phyloP scores from a whole-genome alignment of 2,797 vertebrate species.

The Pipistrellus nathusii region DNA sequence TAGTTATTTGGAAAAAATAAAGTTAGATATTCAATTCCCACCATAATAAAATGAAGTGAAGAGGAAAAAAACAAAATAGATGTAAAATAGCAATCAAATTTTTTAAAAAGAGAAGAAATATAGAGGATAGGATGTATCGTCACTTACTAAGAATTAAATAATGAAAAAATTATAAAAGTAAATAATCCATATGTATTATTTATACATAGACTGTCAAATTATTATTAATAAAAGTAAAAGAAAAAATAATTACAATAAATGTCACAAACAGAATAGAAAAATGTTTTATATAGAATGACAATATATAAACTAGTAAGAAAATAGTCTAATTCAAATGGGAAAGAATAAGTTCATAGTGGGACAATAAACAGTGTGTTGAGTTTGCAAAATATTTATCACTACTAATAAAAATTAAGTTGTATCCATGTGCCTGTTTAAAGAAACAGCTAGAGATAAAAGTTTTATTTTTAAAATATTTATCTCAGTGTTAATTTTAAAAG shows the following conservation, averaged over 20 bases:
- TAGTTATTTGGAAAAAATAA: conserved; percentile 20
- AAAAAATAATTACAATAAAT: neutral
- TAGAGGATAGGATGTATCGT: neutral
- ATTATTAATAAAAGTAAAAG: conserved; percentile 3
- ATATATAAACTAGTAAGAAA: neutral
- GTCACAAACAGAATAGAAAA: neutral
- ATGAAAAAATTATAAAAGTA: neutral
- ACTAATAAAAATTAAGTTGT: neutral
- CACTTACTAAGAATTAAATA: neutral
- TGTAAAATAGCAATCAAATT: neutral
- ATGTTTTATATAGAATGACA: neutral
- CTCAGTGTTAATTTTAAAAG: conserved; percentile 24
- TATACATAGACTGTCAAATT: neutral
- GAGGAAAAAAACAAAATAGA: neutral
- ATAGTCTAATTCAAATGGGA: neutral
- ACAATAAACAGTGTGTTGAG: neutral
- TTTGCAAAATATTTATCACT: neutral
- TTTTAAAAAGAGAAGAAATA: neutral
- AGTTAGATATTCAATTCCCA: neutral
- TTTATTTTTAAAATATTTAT: conserved; percentile 33
- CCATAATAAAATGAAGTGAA: neutral
- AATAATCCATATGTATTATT: neutral
- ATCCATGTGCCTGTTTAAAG: neutral
- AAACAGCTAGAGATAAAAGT: neutral
- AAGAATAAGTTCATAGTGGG: conserved; percentile 3